Percentiles rank a stretch among this genome's conserved stretches.
Conservation (phyloP, 2,113 vertebrate species). For the Aegithalos caudatus region DNA sequence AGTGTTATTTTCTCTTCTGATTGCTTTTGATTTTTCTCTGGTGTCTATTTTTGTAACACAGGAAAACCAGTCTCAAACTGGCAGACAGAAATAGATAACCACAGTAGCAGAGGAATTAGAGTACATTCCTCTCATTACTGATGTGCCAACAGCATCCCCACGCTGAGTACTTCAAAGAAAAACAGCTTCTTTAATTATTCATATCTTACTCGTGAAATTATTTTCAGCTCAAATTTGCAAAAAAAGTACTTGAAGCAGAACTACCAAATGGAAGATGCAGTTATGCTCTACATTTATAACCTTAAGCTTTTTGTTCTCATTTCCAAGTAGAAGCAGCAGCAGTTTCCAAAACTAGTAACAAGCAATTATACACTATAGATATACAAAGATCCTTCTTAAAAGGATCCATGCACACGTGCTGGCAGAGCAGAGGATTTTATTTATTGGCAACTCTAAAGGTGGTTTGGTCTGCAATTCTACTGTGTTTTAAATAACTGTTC, state of each 20-base stretch:
- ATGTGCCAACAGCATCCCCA: background rate
- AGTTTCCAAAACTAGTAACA: background rate
- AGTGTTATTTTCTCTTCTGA: constrained; percentile 2
- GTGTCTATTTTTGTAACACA: constrained; percentile 5
- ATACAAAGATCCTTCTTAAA: background rate
- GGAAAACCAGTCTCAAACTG: background rate
- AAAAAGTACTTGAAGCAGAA: background rate
- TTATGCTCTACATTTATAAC: background rate
- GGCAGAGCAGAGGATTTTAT: background rate
- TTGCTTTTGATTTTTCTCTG: constrained; percentile 5
- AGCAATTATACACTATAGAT: background rate
- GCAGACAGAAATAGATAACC: background rate
- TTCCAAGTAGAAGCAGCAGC: background rate
- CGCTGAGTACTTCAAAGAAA: constrained; percentile 12
- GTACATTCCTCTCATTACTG: background rate
- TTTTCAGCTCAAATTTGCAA: background rate
- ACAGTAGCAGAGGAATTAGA: background rate
- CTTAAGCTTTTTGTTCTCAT: background rate
- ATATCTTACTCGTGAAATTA: background rate
- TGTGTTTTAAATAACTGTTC: background rate
- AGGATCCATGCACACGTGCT: background rate
- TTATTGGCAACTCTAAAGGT: background rate
- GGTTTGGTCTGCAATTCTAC: background rate
- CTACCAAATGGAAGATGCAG: background rate
- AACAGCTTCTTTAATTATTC: constrained; percentile 32